Base-by-base conservation (phyloP, 2,797 vertebrate species). In the Thunnus albacares region DNA sequence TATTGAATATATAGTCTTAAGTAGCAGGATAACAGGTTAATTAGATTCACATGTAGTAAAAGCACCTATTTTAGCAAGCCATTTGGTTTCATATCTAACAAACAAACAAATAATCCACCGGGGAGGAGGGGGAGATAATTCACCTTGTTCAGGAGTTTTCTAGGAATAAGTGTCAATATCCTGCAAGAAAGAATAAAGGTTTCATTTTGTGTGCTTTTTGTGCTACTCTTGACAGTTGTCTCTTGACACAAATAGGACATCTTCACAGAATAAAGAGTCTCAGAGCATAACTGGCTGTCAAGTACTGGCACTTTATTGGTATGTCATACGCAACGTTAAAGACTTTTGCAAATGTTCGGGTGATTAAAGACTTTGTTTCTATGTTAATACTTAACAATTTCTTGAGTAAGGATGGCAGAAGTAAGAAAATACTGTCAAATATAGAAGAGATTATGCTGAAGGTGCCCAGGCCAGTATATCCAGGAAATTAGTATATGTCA, bases 131-230 rank as follows among this genome's bases (percentile, higher is more conserved):
- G 22, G 33, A 17, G 4, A 43, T 24, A 28, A 28, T 62, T 49
- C 14, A 20, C 3, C 5, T 30, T 58, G 28, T 71, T 47, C 4
- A 20, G 45, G 45, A 33, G 28, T 43, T 33, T 62, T 17, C 41
- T 43, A 14, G 41, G 14, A 43, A 43, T 43, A 43, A 13, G 41
- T 43, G 41, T 43, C 41, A 43, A 3, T 24, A 12, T 55, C 24
- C 43, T 59, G 18, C 28, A 28, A 41, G 30, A 52, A 18, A 43
- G 45, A 52, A 6, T 53, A 14, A 22, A 7, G 20, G 8, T 45
- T 58, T 75, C 28, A 58, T 51, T 51, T 24, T 66, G 43, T 75
- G 35, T 49, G 5, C 62, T 51, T 75, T 43, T 75, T 51, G 1
- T 58, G 5, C 62, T 60, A 43, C 22, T 13, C 58, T 41, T 26